Evolutionary conservation across 2,888 invertebrate genomes (phyloP), one percentile per base, ranked within the genome.

Genomic region (Lathronympha strigana): DNA sequence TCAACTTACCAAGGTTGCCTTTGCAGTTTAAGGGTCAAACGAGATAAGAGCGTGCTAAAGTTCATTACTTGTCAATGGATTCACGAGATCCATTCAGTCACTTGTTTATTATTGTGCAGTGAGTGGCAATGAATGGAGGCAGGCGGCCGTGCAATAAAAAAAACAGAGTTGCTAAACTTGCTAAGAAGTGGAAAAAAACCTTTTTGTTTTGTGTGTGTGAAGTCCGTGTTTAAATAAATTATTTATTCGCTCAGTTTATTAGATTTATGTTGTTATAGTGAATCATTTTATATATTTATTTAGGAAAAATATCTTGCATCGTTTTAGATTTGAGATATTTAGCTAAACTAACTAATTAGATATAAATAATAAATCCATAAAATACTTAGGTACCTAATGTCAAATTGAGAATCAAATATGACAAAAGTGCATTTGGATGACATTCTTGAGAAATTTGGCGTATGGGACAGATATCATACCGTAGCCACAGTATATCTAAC

Each of bases 381-480:
- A 31, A n/a, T n/a, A 36, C 36, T n/a, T 36, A 36, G n/a, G 11
- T 13, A 33, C 4, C 36, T 2, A 36, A 36, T 36, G 36, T 33
- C 17, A 9, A 19, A 11, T 21, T n/a, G 11, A 49, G 2, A 49
- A 17, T n/a, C 51, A 15, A 47, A 58, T 8, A 63, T 54, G 55
- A 23, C 11, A 17, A 21, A 36, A 36, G 60, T 66, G 13, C n/a
- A 49, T 8, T 17, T 68, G 17, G 68, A 68, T 38, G 67, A 63
- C 6, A 55, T 68, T 15, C 19, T 68, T n/a, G 4, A 31, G 0
- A 63, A 55, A 13, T 68, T 68, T 15, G 57, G 61, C 17, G 21
- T 68, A 4, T 51, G 49, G 19, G 63, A 57, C 3, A 50, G 61
- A 0, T 68, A 68, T 21, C 67, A 68, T 36, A 28, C 55, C 5